A percentile compares a stretch with the other conserved stretches of the same genome.
Conservation (phyloP, 2,797 vertebrate genomes). For the Corythornis leucogaster region DNA sequence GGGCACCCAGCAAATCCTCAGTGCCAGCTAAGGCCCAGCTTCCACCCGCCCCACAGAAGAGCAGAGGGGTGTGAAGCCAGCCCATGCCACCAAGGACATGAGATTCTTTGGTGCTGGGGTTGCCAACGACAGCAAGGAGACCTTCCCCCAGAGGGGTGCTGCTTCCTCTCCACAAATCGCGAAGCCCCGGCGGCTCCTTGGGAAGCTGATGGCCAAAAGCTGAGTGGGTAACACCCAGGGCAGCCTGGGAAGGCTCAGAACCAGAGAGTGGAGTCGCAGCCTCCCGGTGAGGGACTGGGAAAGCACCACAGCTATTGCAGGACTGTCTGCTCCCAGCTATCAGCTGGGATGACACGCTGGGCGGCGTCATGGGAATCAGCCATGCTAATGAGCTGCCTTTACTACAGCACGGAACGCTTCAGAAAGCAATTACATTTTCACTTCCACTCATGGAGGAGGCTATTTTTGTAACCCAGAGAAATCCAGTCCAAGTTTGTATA, state of each 20-base stretch:
- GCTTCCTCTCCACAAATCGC: constrained; percentile 18
- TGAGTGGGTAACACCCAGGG: not conserved
- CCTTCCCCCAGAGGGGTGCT: not conserved
- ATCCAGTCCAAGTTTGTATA: constrained; percentile 18
- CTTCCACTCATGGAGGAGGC: not conserved
- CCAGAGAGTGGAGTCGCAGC: accelerated
- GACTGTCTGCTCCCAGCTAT: not conserved
- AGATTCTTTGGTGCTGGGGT: not conserved
- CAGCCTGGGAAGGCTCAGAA: not conserved
- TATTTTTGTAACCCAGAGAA: constrained; percentile 37
- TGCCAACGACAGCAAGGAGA: not conserved
- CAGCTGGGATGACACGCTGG: not conserved
- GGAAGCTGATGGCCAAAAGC: constrained; percentile 43
- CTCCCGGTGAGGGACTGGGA: not conserved
- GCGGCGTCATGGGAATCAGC: not conserved
- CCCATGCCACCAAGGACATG: not conserved
- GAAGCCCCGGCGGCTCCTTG: constrained; percentile 38
- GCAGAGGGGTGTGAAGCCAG: not conserved
- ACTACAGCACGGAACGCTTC: constrained; percentile 7
- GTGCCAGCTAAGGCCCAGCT: not conserved
- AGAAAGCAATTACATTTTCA: constrained; percentile 28
- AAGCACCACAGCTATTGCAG: accelerated
- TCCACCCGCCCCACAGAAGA: accelerated
- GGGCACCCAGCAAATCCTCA: not conserved
- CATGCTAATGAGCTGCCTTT: constrained; percentile 19